Conservation (phyloP, 2,797 vertebrate genomes). For the Pangasius macronema region DNA sequence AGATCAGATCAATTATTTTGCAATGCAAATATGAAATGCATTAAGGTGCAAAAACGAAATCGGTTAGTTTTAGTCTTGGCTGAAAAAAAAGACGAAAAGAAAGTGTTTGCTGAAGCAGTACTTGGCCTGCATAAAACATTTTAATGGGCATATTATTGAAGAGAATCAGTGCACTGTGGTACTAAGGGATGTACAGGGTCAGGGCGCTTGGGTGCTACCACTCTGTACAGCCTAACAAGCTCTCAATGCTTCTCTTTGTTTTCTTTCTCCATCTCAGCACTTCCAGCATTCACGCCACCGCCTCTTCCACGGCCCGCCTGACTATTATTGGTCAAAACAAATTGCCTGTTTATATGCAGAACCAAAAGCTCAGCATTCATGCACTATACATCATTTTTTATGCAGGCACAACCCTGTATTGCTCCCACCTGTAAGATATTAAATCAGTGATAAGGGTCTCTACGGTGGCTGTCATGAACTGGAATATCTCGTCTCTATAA, state of each 20-base stretch:
- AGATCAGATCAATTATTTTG: conserved; percentile 16
- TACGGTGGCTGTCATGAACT: conserved; percentile 9
- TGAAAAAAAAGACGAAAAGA: neutral
- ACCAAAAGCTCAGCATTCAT: conserved; percentile 30
- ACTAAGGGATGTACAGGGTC: conserved; percentile 39
- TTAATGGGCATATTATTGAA: conserved; percentile 43
- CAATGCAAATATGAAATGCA: conserved; percentile 15
- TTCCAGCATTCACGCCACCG: conserved; percentile 28
- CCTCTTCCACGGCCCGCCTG: conserved; percentile 3
- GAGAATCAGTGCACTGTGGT: conserved; percentile 42
- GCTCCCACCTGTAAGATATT: conserved; percentile 27
- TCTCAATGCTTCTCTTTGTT: conserved; percentile 55
- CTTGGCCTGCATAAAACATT: conserved; percentile 33
- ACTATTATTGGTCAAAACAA: conserved; percentile 32
- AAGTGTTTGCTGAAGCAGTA: conserved; percentile 35
- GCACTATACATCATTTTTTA: conserved; percentile 32
- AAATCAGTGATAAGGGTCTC: conserved; percentile 29
- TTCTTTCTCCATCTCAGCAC: conserved; percentile 47
- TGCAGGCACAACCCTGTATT: neutral
- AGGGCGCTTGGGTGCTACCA: conserved; percentile 27
- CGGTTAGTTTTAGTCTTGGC: conserved; percentile 1
- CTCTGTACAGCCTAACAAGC: conserved; percentile 38
- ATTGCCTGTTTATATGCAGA: conserved; percentile 32
- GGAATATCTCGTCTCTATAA: conserved; percentile 22
- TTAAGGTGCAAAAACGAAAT: conserved; percentile 23